Evolutionary conservation across 2,888 invertebrate species (phyloP).

Genomic region (Callyntrura guangdongensis): DNA sequence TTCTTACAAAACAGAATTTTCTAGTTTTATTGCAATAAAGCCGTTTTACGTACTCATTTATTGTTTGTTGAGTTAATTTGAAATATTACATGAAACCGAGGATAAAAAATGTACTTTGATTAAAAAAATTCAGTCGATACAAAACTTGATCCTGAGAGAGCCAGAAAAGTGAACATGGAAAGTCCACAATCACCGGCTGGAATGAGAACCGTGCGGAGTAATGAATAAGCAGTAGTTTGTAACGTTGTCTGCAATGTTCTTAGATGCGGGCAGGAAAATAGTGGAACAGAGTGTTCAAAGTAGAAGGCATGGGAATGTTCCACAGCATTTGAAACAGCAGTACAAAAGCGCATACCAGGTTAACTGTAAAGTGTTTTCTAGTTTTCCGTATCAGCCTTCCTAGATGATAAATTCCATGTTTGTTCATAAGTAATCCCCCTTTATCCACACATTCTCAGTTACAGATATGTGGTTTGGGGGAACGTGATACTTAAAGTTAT

Average conservation of each 20-base stretch:
- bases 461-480: conserved; percentile 10
- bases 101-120: no score
- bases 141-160: background rate
- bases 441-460: background rate
- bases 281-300: background rate
- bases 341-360: background rate
- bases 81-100: no score
- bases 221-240: background rate
- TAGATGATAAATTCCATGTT: conserved; percentile 28
- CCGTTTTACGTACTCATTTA: no score
- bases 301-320: background rate
- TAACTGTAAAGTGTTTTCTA: no score
- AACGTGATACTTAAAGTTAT: background rate
- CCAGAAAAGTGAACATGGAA: background rate
- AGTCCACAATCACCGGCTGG: background rate
- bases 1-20: no score
- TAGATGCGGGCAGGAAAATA: no score
- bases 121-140: background rate
- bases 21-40: no score
- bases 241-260: background rate
- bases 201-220: background rate
- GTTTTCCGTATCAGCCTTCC: conserved; percentile 8
- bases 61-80: no score
- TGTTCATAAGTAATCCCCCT: conserved; percentile 29
- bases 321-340: no score